phyloP scores from a whole-genome alignment of 2,888 invertebrate species.

The Melikaiella ostensackeni region DNA sequence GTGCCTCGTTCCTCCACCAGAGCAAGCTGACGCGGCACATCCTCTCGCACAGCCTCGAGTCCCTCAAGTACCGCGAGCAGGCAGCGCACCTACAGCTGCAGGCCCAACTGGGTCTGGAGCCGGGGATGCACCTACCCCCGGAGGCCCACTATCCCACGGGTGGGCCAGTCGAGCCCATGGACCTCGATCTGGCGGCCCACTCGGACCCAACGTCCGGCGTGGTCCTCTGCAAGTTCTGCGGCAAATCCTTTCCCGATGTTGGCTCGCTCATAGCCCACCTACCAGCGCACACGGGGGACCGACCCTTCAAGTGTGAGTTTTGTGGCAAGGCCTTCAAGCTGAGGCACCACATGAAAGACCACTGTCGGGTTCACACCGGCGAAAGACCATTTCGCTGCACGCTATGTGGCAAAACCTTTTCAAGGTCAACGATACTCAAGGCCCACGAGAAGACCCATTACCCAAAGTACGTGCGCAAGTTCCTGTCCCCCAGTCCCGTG shows the following conservation, averaged over 20 bases:
- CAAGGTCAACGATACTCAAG: conserved; percentile 92
- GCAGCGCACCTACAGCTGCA: conserved; percentile 79
- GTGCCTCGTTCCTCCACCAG: conserved; percentile 92
- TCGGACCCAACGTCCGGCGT: conserved; percentile 85
- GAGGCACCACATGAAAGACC: conserved; percentile 96
- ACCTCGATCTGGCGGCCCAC: conserved; percentile 81
- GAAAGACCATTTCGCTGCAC: conserved; percentile 93
- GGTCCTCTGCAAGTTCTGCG: conserved; percentile 94
- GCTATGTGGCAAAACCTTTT: conserved; percentile 94
- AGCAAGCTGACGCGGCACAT: conserved; percentile 94
- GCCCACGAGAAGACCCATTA: conserved; percentile 96
- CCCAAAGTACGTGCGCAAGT: conserved; percentile 94
- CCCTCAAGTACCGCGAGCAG: conserved; percentile 91
- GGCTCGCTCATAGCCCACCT: conserved; percentile 91
- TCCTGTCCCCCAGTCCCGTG: conserved; percentile 91
- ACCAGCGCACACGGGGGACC: conserved; percentile 93
- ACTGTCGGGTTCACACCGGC: conserved; percentile 94
- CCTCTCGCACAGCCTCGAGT: conserved; percentile 92
- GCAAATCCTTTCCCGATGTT: conserved; percentile 94
- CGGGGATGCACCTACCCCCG: conserved; percentile 73
- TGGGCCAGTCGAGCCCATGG: conserved; percentile 79
- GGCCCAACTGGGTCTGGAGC: conserved; percentile 76
- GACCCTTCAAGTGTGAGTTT: conserved; percentile 95
- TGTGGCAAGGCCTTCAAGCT: conserved; percentile 96
- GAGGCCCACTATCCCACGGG: conserved; percentile 75